These are phyloP conservation scores for Apodemia mormo DNA, from an alignment of 2,888 invertebrate species.

Conservation along the genomic window DNA sequence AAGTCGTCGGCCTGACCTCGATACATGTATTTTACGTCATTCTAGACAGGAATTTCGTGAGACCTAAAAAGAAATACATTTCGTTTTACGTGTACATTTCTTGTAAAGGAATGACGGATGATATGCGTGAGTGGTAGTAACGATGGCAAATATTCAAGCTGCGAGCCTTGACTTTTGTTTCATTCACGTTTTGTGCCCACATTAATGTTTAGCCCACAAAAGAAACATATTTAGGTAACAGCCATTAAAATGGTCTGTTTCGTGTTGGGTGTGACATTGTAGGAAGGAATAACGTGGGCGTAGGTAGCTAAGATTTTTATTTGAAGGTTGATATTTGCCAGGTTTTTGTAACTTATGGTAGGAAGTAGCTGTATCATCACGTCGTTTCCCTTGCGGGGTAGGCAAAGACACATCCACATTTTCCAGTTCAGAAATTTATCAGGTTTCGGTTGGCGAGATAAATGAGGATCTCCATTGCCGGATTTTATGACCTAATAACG, in stretches of 20 bases:
- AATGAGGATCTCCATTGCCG: too few relatives aligned
- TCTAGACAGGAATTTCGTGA: constrained; percentile 18
- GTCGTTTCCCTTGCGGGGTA: too few relatives aligned
- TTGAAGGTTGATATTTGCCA: too few relatives aligned
- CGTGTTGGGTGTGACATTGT: neutral
- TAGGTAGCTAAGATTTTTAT: too few relatives aligned
- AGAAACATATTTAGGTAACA: neutral
- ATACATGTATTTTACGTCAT: constrained; percentile 41
- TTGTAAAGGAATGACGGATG: constrained; percentile 3
- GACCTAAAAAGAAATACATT: constrained; percentile 6
- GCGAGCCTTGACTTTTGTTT: neutral
- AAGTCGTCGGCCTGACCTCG: constrained; percentile 54
- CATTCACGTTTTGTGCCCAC: constrained; percentile 5
- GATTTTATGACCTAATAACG: too few relatives aligned
- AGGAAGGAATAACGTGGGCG: neutral
- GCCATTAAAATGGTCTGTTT: neutral
- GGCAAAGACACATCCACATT: too few relatives aligned
- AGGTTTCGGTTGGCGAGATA: too few relatives aligned
- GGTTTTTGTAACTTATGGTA: too few relatives aligned
- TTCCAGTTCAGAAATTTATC: too few relatives aligned
- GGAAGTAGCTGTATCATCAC: too few relatives aligned
- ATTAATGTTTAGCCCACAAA: constrained; percentile 9
- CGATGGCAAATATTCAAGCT: neutral
- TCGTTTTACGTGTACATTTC: neutral
- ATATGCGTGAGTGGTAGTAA: neutral